Conservation (phyloP, 2,888 invertebrate species). For the Lochmaea capreae region DNA sequence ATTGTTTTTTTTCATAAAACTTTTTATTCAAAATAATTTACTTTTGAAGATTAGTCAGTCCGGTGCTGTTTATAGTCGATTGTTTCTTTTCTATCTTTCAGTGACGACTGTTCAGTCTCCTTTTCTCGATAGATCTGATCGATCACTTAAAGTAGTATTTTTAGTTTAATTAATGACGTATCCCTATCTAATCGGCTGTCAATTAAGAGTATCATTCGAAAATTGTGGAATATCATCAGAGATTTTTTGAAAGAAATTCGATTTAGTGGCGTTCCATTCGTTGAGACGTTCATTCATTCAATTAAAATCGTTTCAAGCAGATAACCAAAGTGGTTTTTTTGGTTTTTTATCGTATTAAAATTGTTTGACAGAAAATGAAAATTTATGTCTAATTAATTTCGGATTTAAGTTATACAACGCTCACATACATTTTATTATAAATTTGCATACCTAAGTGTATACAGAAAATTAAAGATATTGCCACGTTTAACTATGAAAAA, state of each 20-base stretch:
- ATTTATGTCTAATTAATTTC: background rate
- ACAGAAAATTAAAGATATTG: too few relatives aligned
- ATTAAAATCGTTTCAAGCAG: conserved; percentile 7
- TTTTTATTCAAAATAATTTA: too few relatives aligned
- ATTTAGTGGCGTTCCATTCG: background rate
- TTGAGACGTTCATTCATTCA: conserved; percentile 21
- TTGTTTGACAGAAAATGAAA: background rate
- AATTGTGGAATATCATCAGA: conserved; percentile 51
- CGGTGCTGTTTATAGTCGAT: conserved; percentile 1
- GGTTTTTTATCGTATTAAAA: background rate
- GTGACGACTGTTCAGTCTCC: conserved; percentile 8
- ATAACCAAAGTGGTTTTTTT: background rate
- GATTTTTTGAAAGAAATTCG: conserved; percentile 24
- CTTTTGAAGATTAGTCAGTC: background rate
- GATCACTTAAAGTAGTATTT: conserved; percentile 47
- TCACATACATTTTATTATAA: background rate
- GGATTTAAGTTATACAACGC: background rate
- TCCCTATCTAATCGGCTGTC: conserved; percentile 63
- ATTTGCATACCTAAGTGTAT: background rate
- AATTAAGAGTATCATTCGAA: conserved; percentile 60
- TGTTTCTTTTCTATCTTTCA: background rate
- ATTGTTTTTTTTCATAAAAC: too few relatives aligned
- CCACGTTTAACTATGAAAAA: too few relatives aligned
- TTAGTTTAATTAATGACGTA: conserved; percentile 57
- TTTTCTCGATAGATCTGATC: conserved; percentile 37